Evolutionary conservation across 2,113 vertebrate genomes (phyloP), one percentile per base, ranked within the genome.

Genomic region (Elanus axillaris): DNA sequence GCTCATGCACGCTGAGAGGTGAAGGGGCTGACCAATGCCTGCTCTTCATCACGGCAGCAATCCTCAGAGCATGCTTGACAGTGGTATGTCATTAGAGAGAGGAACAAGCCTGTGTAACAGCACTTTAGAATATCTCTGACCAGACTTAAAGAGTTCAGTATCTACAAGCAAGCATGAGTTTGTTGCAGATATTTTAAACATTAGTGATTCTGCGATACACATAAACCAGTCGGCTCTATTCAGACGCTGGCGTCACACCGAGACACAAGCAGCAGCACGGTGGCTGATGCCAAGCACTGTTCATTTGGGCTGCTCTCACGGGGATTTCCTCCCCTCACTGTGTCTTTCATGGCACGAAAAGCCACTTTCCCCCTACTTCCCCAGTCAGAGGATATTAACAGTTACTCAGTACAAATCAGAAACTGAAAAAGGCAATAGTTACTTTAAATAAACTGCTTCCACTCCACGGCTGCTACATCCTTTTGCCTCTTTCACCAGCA

Each of bases 221-320:
- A 10, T 0, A 55, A 55, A 36, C 3, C 43, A 21, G 55, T 5
- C 0, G 0, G 73, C 77, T 62, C 64, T 27, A 9, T 13, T 36
- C 20, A 5, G n/a, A 11, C 0, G 0, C 88, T 66, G 82, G 58
- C 21, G 0, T 36, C 7, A 3, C 50, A 73, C 40, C 78, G 50
- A 53, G 55, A 27, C 0, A 0, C n/a, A 9, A 11, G 6, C 0
- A 0, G 76, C 50, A 79, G 63, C 67, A 6, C n/a, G 0, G 0
- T 0, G 0, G 38, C 8, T 2, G 1, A 13, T 10, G 47, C 84
- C 60, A 48, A 47, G 72, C 67, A 7, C 25, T 11, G 60, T 7
- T 50, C 15, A 4, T 3, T 20, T 6, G 6, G 23, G 50, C 75
- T 42, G 42, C 63, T 66, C 67, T n/a, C 56, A 47, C 1, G 0